Evolutionary conservation across 1,140 invertebrate genomes (phyloP).

Genomic region (Drosophila pallidifrons): DNA sequence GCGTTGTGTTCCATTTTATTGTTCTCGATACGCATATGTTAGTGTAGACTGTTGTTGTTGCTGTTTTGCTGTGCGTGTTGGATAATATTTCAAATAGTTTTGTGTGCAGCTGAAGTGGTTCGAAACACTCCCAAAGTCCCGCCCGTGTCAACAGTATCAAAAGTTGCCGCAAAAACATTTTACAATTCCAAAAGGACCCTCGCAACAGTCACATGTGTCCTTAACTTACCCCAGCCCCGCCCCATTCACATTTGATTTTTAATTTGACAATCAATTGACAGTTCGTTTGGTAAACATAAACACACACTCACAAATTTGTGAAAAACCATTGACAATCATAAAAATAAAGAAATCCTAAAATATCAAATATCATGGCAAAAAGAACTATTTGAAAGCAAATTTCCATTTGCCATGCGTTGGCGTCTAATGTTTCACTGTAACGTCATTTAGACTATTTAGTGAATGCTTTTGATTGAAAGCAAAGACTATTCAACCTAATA

Average conservation of each 20-base stretch:
- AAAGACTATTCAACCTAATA: constrained; percentile 34
- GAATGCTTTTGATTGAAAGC: constrained; percentile 18
- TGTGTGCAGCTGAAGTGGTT: constrained; percentile 65
- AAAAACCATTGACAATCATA: constrained; percentile 67
- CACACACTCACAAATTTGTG: constrained; percentile 59
- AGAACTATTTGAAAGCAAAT: constrained; percentile 38
- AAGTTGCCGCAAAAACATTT: constrained; percentile 74
- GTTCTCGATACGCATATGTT: constrained; percentile 13
- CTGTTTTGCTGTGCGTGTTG: constrained; percentile 56
- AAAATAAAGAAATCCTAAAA: constrained; percentile 49
- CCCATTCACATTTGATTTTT: constrained; percentile 55
- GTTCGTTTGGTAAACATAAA: constrained; percentile 75
- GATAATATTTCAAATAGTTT: constrained; percentile 79
- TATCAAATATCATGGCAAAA: constrained; percentile 72
- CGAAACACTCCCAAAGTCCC: constrained; percentile 11
- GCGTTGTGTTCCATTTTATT: constrained; percentile 24
- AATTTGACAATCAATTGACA: constrained; percentile 83
- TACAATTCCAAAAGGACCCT: constrained; percentile 68
- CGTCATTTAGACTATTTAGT: constrained; percentile 33
- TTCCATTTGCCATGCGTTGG: constrained; percentile 20
- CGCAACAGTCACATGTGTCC: constrained; percentile 25
- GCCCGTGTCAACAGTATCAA: constrained; percentile 57
- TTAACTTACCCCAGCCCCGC: constrained; percentile 16
- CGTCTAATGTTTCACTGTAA: constrained; percentile 28
- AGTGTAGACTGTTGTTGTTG: constrained; percentile 14